phyloP scores from a whole-genome alignment of 2,113 vertebrate genomes.

The Mixornis gularis region DNA sequence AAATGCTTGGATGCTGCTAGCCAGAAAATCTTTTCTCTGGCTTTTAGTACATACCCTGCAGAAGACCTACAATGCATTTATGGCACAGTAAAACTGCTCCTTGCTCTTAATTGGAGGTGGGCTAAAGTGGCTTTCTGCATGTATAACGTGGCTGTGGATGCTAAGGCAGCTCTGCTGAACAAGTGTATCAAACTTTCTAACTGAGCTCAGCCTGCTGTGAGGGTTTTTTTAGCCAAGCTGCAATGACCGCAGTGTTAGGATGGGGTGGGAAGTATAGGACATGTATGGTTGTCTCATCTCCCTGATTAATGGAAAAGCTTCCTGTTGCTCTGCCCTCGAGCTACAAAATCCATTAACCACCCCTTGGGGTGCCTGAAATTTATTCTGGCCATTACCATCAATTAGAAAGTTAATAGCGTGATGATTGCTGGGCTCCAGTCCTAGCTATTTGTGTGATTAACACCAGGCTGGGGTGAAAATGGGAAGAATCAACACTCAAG shows the following conservation, averaged over 20 bases:
- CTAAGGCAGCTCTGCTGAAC: not conserved
- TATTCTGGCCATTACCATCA: conserved; percentile 56
- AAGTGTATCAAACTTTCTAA: not conserved
- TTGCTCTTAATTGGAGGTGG: not conserved
- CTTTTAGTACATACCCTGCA: not conserved
- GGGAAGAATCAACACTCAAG: not conserved
- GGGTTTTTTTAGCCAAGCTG: not conserved
- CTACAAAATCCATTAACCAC: conserved; percentile 57
- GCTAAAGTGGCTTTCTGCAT: not conserved
- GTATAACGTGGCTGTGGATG: not conserved
- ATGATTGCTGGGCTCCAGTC: conserved; percentile 32
- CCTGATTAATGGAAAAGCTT: conserved; percentile 37
- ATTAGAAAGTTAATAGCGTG: conserved; percentile 56
- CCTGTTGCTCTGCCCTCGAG: conserved; percentile 33
- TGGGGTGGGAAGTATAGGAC: not conserved
- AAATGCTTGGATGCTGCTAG: not conserved
- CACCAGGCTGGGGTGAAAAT: not conserved
- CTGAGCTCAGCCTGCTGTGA: not conserved
- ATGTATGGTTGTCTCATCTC: not conserved
- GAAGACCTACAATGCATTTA: not conserved
- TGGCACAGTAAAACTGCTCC: not conserved
- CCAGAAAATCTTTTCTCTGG: not conserved
- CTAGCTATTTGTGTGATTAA: conserved; percentile 56
- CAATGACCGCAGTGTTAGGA: not conserved
- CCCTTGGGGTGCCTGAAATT: conserved; percentile 45